Percentiles rank a stretch among this genome's conserved stretches.
These are phyloP conservation scores for Drosophila bifasciata DNA, from an alignment of 1,140 invertebrate species.

Conservation along the genomic window DNA sequence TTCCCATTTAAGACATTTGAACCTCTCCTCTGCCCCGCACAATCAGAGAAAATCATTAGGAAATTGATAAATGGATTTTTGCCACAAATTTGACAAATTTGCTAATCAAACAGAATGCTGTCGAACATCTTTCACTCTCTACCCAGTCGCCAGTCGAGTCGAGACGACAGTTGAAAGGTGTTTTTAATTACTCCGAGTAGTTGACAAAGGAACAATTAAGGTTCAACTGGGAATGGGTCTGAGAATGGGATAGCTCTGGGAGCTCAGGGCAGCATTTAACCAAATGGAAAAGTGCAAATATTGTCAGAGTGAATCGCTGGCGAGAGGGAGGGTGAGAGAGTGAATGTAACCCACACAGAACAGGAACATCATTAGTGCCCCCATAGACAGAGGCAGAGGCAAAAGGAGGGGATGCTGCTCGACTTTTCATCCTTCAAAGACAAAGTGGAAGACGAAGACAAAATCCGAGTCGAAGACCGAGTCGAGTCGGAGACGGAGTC, in stretches of 20 bases:
- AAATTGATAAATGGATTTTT: constrained; percentile 68
- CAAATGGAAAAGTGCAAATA: constrained; percentile 83
- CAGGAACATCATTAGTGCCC: constrained; percentile 78
- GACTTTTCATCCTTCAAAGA: constrained; percentile 47
- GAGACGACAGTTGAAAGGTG: constrained; percentile 74
- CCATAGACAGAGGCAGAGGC: constrained; percentile 16
- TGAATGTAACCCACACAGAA: constrained; percentile 66
- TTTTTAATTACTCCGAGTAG: constrained; percentile 80
- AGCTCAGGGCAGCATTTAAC: constrained; percentile 70
- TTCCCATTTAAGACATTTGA: neutral
- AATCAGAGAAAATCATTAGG: constrained; percentile 59
- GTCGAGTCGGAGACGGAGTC: constrained; percentile 6
- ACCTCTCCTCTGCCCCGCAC: neutral
- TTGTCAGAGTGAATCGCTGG: constrained; percentile 45
- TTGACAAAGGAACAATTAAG: constrained; percentile 75
- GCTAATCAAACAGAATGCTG: constrained; percentile 71
- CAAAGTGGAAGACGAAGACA: constrained; percentile 15
- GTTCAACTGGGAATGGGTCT: constrained; percentile 22
- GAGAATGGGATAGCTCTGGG: constrained; percentile 16
- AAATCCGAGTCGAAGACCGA: neutral
- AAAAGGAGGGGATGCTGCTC: constrained; percentile 16
- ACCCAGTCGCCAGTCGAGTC: too few relatives aligned
- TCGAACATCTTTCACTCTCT: constrained; percentile 32
- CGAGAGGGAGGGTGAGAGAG: constrained; percentile 23
- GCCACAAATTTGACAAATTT: constrained; percentile 78